Percentiles rank a stretch among this genome's conserved stretches.
phyloP scores from a whole-genome alignment of 2,888 invertebrate genomes.

The Lasioglossum villosulum region DNA sequence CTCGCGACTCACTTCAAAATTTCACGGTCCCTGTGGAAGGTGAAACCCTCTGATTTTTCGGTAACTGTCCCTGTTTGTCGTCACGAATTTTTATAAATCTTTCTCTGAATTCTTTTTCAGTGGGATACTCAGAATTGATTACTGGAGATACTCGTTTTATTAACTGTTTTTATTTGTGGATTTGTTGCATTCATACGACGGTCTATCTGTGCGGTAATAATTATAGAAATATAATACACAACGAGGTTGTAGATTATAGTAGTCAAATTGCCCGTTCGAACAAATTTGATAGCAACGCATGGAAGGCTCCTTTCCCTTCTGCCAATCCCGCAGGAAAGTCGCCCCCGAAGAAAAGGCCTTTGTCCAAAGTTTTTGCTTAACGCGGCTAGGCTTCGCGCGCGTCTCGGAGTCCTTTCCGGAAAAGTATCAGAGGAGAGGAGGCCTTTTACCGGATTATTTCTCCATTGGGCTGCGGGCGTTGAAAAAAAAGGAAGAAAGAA shows the following conservation, averaged over 20 bases:
- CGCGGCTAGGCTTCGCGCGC: constrained; percentile 6
- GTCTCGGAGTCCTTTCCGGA: not conserved
- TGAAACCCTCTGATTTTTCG: not conserved
- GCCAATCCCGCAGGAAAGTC: constrained; percentile 4
- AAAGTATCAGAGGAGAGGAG: constrained; percentile 4
- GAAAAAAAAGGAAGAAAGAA: constrained; percentile 33
- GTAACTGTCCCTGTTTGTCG: not conserved
- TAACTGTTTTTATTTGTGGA: not conserved
- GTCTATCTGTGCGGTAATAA: no score
- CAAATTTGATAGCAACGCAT: not conserved
- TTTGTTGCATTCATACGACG: no score
- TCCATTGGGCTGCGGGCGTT: constrained; percentile 8
- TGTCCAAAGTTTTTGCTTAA: constrained; percentile 31
- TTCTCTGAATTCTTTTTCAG: not conserved
- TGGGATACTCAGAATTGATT: not conserved
- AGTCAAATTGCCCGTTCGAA: not conserved
- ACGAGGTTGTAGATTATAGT: not conserved
- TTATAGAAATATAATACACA: not conserved
- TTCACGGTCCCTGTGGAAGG: not conserved
- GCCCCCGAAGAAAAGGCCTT: constrained; percentile 7
- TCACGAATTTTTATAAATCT: not conserved
- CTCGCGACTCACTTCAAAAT: not conserved
- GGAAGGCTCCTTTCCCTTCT: not conserved
- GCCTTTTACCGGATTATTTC: constrained; percentile 47
- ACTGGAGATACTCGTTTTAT: not conserved